These are phyloP conservation scores for Nibea albiflora DNA, from an alignment of 2,113 vertebrate genomes.

Conservation along the genomic window DNA sequence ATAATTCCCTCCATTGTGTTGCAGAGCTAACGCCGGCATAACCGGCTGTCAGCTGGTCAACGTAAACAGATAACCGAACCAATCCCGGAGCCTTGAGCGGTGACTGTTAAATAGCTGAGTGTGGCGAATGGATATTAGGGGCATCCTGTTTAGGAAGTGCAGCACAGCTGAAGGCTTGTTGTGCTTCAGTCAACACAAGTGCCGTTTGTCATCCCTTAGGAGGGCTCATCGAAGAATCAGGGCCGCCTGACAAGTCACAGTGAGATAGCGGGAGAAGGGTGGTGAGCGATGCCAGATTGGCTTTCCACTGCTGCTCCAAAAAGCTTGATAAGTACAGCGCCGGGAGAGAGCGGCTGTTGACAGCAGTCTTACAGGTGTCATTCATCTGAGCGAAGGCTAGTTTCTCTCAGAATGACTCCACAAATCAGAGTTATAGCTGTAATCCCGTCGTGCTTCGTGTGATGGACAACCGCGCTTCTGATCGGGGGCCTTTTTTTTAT, in stretches of 20 bases:
- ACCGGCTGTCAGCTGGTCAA: constrained; percentile 47
- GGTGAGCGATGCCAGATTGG: constrained; percentile 66
- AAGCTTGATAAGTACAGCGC: constrained; percentile 47
- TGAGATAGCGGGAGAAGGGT: constrained; percentile 52
- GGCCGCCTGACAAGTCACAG: constrained; percentile 61
- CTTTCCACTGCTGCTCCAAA: constrained; percentile 52
- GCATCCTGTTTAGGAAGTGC: constrained; percentile 45
- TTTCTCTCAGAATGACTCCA: constrained; percentile 7
- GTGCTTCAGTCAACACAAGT: constrained; percentile 67
- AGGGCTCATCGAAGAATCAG: constrained; percentile 61
- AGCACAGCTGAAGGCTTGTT: constrained; percentile 53
- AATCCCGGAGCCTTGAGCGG: not conserved
- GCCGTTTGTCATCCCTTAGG: constrained; percentile 66
- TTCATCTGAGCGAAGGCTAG: constrained; percentile 6
- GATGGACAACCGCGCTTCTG: not conserved
- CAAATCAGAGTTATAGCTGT: not conserved
- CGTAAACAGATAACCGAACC: constrained; percentile 60
- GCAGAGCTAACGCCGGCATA: constrained; percentile 36
- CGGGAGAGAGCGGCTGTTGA: constrained; percentile 40
- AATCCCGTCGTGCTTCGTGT: constrained; percentile 7
- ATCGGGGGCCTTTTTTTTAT: not conserved
- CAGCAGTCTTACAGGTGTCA: constrained; percentile 54
- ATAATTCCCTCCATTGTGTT: constrained; percentile 52
- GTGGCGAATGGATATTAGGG: constrained; percentile 42
- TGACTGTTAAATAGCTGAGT: constrained; percentile 48